phyloP scores from a whole-genome alignment of 1,140 invertebrate genomes.

The Drosophila equinoxialis region DNA sequence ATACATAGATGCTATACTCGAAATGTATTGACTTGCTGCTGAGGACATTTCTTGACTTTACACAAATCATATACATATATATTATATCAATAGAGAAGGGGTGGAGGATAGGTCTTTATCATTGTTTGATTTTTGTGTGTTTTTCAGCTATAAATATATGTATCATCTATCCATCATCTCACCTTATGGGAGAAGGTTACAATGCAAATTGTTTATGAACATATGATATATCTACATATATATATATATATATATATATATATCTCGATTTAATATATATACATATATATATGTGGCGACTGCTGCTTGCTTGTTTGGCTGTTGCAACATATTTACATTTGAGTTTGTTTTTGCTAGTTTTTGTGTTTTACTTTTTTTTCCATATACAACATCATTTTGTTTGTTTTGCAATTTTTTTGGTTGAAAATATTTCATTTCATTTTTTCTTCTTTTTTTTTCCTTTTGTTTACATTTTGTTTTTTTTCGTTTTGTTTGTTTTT shows the following conservation, averaged over 20 bases:
- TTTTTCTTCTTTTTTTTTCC: constrained; percentile 50
- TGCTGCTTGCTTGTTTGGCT: constrained; percentile 42
- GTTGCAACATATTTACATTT: constrained; percentile 74
- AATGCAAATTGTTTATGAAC: constrained; percentile 18
- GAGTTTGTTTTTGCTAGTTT: constrained; percentile 47
- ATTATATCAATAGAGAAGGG: background rate
- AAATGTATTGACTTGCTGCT: background rate
- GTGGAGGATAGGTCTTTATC: background rate
- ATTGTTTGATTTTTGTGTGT: constrained; percentile 3
- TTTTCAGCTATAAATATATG: constrained; percentile 36
- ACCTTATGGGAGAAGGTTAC: background rate
- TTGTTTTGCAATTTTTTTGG: constrained; percentile 62
- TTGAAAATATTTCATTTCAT: constrained; percentile 58
- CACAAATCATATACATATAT: background rate
- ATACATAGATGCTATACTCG: constrained; percentile 3
- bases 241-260: constrained; percentile 59
- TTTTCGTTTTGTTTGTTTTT: constrained; percentile 16
- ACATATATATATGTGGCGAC: constrained; percentile 2
- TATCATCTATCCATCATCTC: constrained; percentile 21
- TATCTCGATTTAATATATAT: constrained; percentile 39
- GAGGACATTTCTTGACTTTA: constrained; percentile 4
- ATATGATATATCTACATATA: constrained; percentile 15
- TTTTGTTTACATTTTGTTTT: constrained; percentile 20
- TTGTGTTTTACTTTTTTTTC: constrained; percentile 42
- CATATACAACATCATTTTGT: constrained; percentile 63